Evolutionary conservation across 2,113 vertebrate species (phyloP), one percentile per base, ranked within the genome.

Genomic region (Dolichotis patagonum): DNA sequence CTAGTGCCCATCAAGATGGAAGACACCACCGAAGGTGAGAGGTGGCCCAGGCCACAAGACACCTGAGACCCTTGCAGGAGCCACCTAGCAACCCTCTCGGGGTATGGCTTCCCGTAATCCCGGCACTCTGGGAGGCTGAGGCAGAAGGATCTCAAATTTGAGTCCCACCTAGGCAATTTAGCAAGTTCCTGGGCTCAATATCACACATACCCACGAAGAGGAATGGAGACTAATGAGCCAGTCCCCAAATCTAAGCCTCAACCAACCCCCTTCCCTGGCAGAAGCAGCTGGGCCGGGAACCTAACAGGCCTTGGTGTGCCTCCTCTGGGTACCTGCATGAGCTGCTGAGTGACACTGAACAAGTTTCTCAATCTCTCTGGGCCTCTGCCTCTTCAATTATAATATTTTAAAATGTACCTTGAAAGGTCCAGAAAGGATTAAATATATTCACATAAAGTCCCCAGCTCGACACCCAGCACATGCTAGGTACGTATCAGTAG

Each of bases 1-100:
- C 99, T 99, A 1, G 98, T 99, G 98, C 99, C 99, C 96, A 99
- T 99, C 98, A 99, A 99, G 98, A 99, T 99, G 98, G 99, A 99
- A 96, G 99, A 99, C 92, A 99, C 99, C 90, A 98, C 98, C 85
- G 98, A 98, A 43, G 99, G 99, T 99, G 96, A 98, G 98, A 49
- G 4, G 17, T 0, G 13, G n/a, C 32, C 77, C 32, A 58, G 38
- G n/a, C 46, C 78, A 67, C 32, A 81, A 69, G 58, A 54, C 22
- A 41, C 46, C 77, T 6, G 13, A 54, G 86, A 35, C 56, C 54
- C 46, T 35, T 24, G 2, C 26, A 32, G 41, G 43, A 38, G 80
- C 62, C 52, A 26, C 84, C 60, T 69, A n/a, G 43, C 62, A 88
- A 41, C 38, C 56, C 20, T 41, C 46, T 11, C 16, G 3, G 38